These are phyloP conservation scores for Pinna nobilis DNA, from an alignment of 1,140 invertebrate genomes.

Conservation along the genomic window DNA sequence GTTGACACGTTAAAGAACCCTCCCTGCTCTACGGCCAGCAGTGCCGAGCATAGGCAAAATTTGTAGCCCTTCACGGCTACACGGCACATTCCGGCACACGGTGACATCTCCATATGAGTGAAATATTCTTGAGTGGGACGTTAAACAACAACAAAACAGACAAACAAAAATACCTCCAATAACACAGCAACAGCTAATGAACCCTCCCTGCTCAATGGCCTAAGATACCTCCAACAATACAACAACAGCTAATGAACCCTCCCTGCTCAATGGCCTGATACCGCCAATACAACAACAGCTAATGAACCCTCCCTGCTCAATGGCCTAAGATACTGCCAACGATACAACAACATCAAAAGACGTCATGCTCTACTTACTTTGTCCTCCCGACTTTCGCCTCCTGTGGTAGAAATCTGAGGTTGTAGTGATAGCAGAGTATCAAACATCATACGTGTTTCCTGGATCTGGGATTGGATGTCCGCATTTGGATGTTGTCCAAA, in stretches of 20 bases:
- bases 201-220: neutral
- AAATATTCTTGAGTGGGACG: too few species aligned
- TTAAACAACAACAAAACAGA: too few species aligned
- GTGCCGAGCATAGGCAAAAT: too few species aligned
- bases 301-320: neutral
- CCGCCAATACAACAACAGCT: neutral
- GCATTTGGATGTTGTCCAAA: slow-evolving; percentile 79
- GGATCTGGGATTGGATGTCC: slow-evolving; percentile 74
- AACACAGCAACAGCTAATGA: too few species aligned
- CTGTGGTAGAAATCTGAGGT: slow-evolving; percentile 63
- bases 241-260: too few species aligned
- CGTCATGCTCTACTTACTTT: slow-evolving; percentile 53
- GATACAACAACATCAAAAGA: too few species aligned
- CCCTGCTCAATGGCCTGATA: neutral
- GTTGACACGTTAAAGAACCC: too few species aligned
- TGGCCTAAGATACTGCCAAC: neutral
- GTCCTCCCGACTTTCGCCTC: slow-evolving; percentile 72
- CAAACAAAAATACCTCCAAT: too few species aligned
- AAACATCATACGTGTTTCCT: slow-evolving; percentile 74
- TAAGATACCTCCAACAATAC: neutral
- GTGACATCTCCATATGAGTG: too few species aligned
- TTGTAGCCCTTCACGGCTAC: too few species aligned
- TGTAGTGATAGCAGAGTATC: slow-evolving; percentile 74
- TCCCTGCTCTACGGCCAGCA: too few species aligned
- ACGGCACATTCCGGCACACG: too few species aligned